Evolutionary conservation across 2,888 invertebrate genomes (phyloP).

Genomic region (Allolobophora icterica): DNA sequence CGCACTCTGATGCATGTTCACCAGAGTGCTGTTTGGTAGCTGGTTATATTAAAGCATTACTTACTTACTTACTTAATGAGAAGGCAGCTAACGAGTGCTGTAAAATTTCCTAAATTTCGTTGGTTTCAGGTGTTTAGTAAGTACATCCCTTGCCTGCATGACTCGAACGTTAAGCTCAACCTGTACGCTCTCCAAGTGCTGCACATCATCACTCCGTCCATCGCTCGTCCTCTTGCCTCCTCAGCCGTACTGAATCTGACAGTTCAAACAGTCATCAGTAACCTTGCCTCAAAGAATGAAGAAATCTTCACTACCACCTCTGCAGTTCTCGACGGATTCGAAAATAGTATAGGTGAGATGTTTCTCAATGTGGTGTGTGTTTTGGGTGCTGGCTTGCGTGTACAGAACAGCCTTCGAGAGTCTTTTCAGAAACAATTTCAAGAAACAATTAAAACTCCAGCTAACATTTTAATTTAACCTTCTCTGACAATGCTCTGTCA

Average conservation of each 20-base stretch:
- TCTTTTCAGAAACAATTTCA: too few species aligned
- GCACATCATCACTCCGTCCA: conserved; percentile 52
- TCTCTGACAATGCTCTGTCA: too few species aligned
- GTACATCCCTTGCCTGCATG: conserved; percentile 61
- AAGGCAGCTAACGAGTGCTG: too few species aligned
- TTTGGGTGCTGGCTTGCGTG: too few species aligned
- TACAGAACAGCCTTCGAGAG: too few species aligned
- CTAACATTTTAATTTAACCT: too few species aligned
- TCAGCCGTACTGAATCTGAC: conserved; percentile 55
- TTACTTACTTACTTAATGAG: too few species aligned
- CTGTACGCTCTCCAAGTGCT: conserved; percentile 61
- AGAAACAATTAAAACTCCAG: too few species aligned
- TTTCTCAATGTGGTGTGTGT: neutral
- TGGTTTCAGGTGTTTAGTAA: conserved; percentile 63
- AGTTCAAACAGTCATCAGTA: conserved; percentile 56
- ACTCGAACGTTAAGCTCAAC: conserved; percentile 65
- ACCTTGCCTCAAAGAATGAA: conserved; percentile 63
- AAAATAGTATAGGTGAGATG: conserved; percentile 58
- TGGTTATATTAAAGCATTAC: too few species aligned
- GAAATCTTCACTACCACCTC: conserved; percentile 60
- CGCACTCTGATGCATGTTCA: too few species aligned
- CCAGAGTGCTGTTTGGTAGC: too few species aligned
- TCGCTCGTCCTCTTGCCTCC: conserved; percentile 53
- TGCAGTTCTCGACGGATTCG: conserved; percentile 56
- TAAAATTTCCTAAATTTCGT: too few species aligned